Conservation (phyloP, 1,140 invertebrate genomes). For the Anastrepha obliqua region DNA sequence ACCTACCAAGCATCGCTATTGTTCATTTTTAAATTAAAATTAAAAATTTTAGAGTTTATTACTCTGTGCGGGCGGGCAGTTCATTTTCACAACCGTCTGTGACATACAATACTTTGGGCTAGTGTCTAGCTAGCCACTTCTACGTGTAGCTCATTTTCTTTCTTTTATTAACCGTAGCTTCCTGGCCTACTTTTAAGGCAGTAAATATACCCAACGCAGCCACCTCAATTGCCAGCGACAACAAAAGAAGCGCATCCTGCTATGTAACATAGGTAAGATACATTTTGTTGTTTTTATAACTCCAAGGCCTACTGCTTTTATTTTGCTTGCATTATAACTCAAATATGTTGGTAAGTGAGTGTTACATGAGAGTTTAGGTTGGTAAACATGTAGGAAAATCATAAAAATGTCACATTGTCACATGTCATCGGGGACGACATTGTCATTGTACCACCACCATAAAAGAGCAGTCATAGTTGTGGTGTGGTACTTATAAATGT, state of each 20-base stretch:
- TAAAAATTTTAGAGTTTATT: conserved; percentile 28
- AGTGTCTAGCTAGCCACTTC: conserved; percentile 17
- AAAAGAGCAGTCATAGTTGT: neutral
- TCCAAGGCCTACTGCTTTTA: neutral
- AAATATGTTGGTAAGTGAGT: no score
- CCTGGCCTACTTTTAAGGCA: neutral
- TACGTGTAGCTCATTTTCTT: neutral
- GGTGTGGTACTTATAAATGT: neutral
- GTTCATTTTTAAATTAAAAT: conserved; percentile 16
- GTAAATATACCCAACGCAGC: neutral
- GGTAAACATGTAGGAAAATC: conserved; percentile 5
- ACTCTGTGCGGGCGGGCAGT: neutral
- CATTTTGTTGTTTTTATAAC: neutral
- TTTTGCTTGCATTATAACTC: no score
- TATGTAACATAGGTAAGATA: neutral
- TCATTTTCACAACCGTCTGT: conserved; percentile 9
- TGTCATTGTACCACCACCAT: neutral
- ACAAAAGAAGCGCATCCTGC: conserved; percentile 3
- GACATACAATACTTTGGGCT: conserved; percentile 26
- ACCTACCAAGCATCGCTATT: neutral
- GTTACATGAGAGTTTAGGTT: neutral
- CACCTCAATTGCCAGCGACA: neutral
- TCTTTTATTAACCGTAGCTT: conserved; percentile 31
- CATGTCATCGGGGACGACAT: neutral
- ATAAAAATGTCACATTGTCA: conserved; percentile 25